phyloP scores from a whole-genome alignment of 2,888 invertebrate species.

The Thymelicus lineola region DNA sequence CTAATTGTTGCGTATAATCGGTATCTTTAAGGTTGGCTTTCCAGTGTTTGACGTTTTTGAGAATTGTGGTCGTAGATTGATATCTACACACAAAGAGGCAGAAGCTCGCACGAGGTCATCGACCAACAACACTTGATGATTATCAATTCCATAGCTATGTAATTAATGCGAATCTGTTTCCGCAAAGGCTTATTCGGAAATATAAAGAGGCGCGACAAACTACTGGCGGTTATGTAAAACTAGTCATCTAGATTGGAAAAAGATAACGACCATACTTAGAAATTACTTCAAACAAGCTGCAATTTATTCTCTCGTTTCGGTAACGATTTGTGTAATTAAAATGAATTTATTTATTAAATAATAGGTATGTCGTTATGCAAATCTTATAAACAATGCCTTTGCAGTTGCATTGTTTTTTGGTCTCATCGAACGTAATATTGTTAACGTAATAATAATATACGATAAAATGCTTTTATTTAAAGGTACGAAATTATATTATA shows the following conservation, averaged over 20 bases:
- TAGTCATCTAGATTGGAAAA: conserved; percentile 20
- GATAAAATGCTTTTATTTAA: conserved; percentile 11
- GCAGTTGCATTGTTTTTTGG: conserved; percentile 52
- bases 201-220: conserved; percentile 23
- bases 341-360: not conserved
- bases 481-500: conserved; percentile 2
- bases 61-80: conserved; percentile 44
- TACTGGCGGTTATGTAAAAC: conserved; percentile 18
- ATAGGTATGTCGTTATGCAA: conserved; percentile 26
- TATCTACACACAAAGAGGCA: conserved; percentile 55
- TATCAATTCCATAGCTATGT: conserved; percentile 66
- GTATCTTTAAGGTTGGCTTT: conserved; percentile 25
- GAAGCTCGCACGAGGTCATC: conserved; percentile 72
- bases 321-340: conserved; percentile 25
- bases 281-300: conserved; percentile 10
- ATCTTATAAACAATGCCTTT: conserved; percentile 39
- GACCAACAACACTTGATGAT: conserved; percentile 64
- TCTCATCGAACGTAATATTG: conserved; percentile 50
- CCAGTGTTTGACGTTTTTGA: conserved; percentile 24
- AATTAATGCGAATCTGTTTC: conserved; percentile 71
- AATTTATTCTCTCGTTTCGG: conserved; percentile 18
- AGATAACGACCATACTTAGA: conserved; percentile 1
- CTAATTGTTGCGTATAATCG: conserved; percentile 1
- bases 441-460: conserved; percentile 27
- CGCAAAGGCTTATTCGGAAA: conserved; percentile 48